phyloP scores from a whole-genome alignment of 2,797 vertebrate species.

The Acanthis flammea region DNA sequence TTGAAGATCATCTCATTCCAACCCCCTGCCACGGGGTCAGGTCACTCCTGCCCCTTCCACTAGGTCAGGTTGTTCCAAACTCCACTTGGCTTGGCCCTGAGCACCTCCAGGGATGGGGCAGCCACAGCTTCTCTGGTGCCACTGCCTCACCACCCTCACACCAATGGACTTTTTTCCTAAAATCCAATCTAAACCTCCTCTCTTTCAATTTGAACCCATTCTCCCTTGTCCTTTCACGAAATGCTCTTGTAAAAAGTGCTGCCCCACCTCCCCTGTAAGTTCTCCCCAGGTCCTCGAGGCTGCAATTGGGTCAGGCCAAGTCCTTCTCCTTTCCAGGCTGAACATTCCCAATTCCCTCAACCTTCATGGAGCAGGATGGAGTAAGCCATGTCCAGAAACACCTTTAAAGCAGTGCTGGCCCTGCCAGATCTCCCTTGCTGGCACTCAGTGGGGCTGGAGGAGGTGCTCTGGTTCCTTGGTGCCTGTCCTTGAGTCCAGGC shows the following conservation, averaged over 20 bases:
- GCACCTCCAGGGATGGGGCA: not conserved
- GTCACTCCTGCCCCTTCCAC: not conserved
- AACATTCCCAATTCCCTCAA: not conserved
- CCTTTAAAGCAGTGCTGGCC: not conserved
- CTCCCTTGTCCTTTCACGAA: not conserved
- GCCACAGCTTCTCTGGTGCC: not conserved
- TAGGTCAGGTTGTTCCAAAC: not conserved
- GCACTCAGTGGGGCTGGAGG: not conserved
- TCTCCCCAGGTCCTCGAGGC: not conserved
- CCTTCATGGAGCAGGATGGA: not conserved
- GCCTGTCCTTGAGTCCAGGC: not conserved
- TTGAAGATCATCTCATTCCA: not conserved
- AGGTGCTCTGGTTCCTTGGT: not conserved
- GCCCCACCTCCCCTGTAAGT: not conserved
- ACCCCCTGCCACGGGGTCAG: not conserved
- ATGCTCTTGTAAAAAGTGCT: not conserved
- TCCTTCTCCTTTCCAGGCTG: not conserved
- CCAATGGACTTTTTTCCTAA: not conserved
- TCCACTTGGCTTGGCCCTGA: fast-evolving
- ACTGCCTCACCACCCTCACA: not conserved
- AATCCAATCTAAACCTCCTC: not conserved
- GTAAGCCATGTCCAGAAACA: not conserved
- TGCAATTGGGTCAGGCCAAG: fast-evolving
- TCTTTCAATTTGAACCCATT: not conserved
- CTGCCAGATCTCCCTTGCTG: not conserved